Conservation (phyloP, 2,113 vertebrate species). For the Paraplagusia blochii region DNA sequence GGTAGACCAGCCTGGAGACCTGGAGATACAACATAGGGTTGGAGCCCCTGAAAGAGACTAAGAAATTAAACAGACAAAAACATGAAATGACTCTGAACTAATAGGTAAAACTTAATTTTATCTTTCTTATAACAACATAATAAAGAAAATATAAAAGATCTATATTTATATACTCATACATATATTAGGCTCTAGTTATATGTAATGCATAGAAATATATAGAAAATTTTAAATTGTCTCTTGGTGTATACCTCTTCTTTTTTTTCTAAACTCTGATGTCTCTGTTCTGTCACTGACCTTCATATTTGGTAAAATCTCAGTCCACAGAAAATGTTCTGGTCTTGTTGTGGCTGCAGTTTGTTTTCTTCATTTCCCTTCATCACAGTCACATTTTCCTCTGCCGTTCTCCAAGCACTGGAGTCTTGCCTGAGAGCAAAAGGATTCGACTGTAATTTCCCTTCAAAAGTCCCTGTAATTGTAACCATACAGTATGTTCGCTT, state of each 20-base stretch:
- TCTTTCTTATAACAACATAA: too few species aligned
- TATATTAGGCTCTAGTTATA: too few species aligned
- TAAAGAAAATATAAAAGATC: too few species aligned
- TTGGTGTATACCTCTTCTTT: neutral
- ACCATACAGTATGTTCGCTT: neutral
- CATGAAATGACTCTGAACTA: too few species aligned
- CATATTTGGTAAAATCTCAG: neutral
- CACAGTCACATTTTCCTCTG: neutral
- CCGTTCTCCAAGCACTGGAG: neutral
- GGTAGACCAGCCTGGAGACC: too few species aligned
- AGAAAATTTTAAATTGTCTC: too few species aligned
- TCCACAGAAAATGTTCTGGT: neutral
- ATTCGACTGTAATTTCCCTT: neutral
- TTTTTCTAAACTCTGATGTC: neutral
- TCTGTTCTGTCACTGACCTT: neutral
- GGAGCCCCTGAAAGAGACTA: too few species aligned
- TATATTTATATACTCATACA: too few species aligned
- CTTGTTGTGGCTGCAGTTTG: neutral
- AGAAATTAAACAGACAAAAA: too few species aligned
- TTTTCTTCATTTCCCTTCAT: neutral
- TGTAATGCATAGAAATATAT: too few species aligned
- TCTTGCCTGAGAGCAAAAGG: neutral
- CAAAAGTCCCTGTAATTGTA: neutral
- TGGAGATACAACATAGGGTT: too few species aligned
- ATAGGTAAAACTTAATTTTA: too few species aligned